Percentiles rank a stretch among this genome's conserved stretches.
Conservation (phyloP, 2,888 invertebrate species). For the Leuctra nigra region DNA sequence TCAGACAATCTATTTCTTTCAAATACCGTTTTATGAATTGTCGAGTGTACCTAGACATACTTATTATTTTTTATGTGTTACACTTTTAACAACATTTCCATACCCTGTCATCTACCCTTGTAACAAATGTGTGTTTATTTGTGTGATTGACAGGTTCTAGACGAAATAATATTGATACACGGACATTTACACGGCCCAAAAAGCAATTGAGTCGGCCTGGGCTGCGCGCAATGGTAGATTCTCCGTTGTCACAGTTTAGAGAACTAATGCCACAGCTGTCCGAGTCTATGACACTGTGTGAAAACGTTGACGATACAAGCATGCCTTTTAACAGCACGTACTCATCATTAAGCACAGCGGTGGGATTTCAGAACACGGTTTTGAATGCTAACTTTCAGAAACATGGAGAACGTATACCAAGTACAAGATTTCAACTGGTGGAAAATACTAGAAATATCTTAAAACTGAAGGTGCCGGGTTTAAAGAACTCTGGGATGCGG, state of each 20-base stretch:
- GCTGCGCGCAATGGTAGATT: neutral
- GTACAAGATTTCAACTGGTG: neutral
- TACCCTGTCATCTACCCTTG: no score
- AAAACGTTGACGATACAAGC: constrained; percentile 1
- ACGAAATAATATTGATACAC: constrained; percentile 4
- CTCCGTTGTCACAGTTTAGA: neutral
- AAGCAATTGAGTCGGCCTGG: constrained; percentile 1
- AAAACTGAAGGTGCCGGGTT: neutral
- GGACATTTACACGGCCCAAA: constrained; percentile 5
- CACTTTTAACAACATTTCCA: no score
- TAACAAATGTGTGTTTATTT: no score
- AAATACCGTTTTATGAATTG: no score
- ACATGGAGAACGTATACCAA: neutral
- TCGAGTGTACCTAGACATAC: no score
- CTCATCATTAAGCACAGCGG: neutral
- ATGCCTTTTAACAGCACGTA: neutral
- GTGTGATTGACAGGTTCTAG: neutral
- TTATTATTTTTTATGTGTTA: no score
- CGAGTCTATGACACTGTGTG: neutral
- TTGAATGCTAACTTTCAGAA: constrained; percentile 1
- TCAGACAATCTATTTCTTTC: no score
- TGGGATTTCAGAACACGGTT: neutral
- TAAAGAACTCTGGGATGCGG: neutral
- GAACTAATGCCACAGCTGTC: neutral
- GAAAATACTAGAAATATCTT: constrained; percentile 6